A percentile compares a stretch with the other conserved stretches of the same genome.
Evolutionary conservation across 64 coral and sea anemone genomes (phyloP).

Genomic region (Acropora tenuis): DNA sequence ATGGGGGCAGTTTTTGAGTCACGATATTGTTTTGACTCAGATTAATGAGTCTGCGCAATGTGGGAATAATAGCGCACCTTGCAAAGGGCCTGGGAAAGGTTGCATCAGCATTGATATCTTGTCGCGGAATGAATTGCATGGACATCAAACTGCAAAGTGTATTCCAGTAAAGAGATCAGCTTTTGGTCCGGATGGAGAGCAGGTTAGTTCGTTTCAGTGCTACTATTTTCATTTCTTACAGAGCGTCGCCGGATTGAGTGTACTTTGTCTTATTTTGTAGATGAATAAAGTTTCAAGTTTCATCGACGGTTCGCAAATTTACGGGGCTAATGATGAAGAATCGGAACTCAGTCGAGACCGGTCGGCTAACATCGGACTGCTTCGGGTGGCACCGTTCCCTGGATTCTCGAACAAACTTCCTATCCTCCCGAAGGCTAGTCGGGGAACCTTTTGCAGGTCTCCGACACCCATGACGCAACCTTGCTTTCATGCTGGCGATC

Average conservation of each 20-base stretch:
- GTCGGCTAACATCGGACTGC: background rate
- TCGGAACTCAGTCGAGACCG: background rate
- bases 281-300: constrained; percentile 24
- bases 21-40: constrained; percentile 34
- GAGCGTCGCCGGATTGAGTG: background rate
- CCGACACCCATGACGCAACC: background rate
- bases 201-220: background rate
- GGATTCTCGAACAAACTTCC: background rate
- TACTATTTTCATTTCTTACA: background rate
- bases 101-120: constrained; percentile 17
- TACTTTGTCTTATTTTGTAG: background rate
- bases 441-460: constrained; percentile 33
- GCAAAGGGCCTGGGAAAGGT: background rate
- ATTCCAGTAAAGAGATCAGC: constrained; percentile 20
- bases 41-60: background rate
- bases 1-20: constrained; percentile 55
- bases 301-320: constrained; percentile 55
- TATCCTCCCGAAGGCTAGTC: background rate
- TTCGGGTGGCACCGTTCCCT: constrained; percentile 1
- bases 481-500: constrained; percentile 33
- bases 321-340: background rate
- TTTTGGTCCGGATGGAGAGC: constrained; percentile 1
- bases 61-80: constrained; percentile 1
- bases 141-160: constrained; percentile 1
- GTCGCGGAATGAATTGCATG: constrained; percentile 2